Base-by-base conservation (phyloP, 2,888 invertebrate genomes). In the Drosophila picticornis region DNA sequence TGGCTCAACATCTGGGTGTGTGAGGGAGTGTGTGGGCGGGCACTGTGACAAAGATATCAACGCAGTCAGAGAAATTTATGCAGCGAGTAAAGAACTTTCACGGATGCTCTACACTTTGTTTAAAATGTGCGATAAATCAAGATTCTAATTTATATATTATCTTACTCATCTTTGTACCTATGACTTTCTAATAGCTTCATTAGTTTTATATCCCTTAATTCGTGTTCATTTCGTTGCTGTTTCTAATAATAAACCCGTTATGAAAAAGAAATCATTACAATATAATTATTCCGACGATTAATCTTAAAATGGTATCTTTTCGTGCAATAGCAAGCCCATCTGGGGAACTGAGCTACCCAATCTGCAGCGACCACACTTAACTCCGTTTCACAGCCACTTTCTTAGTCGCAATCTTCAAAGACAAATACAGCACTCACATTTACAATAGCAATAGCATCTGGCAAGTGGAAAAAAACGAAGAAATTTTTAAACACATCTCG, bases 331-430 rank as follows among this genome's bases (percentile, higher is more conserved):
- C 57, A 62, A 68, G 32, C 27, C 29, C 7, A 50, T 19, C 53
- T 31, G 31, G 29, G 36, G 58, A 68, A n/a, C 48, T 10, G 11
- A 48, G 32, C 27, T 57, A 63, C 51, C 46, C 46, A 43, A 27
- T 57, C 56, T 5, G 9, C n/a, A 5, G 7, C 16, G 31, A 32
- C 4, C 11, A 40, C 29, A 60, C 19, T 51, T 38, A 43, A 56
- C 56, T 57, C 29, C 34, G 36, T 48, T 34, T 27, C 40, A 56
- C 52, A 55, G 70, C 46, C 61, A 50, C 61, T 75, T 69, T 61
- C 52, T 53, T 46, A 64, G 69, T 69, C 76, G 76, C 69, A 56
- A 72, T 64, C 80, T 80, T 80, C 80, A 80, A 80, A 80, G 74
- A 25, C 53, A 51, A 61, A 51, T 34, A 55, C 56, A 46, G 55